Base-by-base conservation (phyloP, 2,888 invertebrate species). In the Epinotia bilunana region DNA sequence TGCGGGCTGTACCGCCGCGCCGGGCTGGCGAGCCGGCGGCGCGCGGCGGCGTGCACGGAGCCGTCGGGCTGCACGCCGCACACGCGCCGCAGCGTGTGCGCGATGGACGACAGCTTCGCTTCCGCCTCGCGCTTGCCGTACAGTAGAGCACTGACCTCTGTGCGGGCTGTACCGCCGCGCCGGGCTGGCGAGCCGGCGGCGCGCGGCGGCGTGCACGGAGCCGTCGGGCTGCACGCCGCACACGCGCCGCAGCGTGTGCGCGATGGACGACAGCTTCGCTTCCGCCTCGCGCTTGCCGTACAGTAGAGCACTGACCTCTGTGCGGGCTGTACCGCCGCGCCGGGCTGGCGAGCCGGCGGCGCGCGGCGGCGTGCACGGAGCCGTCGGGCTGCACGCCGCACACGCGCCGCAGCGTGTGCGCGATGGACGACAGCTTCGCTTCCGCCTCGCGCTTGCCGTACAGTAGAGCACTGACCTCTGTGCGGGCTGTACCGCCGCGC, bases 401-500 rank as follows among this genome's bases (percentile, higher is more conserved):
- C 46, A 46, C 46, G 13, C 46, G 46, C 13, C 46, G 46, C 13
- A 46, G 20, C 75, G 61, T 23, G 61, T 61, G 55, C 55, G 55
- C n/a, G 7, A 55, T 6, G n/a, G 55, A 55, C 13, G 13, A 46
- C 23, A 28, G 23, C 23, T 28, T 28, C 23, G 23, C 23, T 28
- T 28, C 23, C 23, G 23, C 23, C 23, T 28, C 23, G 23, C 23
- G 23, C 46, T 46, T 46, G 46, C 1, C 46, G 2, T 13, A 1
- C 13, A 13, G 13, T 0, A 13, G 3, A 4, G 3, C 13, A 46
- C 28, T 18, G 43, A 46, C 63, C 64, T 88, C 97, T 94, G 9
- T 96, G 96, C 28, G 97, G 97, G 88, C 97, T 97, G 91, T 97
- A 98, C 76, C 97, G 92, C 71, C 98, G 91, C 0, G 97, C 96